Conservation (phyloP, 2,888 invertebrate genomes). For the Zootermopsis nevadensis region DNA sequence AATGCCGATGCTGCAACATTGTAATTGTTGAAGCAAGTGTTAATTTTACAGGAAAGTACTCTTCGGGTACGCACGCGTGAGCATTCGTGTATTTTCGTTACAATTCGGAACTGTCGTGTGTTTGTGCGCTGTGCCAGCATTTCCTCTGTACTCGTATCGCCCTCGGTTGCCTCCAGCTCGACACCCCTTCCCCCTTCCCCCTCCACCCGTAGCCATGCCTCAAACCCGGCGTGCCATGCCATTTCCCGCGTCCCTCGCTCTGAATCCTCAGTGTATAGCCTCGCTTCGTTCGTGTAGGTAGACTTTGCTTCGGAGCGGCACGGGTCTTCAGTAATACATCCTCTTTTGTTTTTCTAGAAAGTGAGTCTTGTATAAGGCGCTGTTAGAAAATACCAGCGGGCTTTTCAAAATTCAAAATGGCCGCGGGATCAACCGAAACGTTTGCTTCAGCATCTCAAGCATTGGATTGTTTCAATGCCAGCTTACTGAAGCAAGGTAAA, state of each 20-base stretch:
- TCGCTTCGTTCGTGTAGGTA: constrained; percentile 11
- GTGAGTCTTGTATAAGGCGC: neutral
- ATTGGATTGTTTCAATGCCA: constrained; percentile 55
- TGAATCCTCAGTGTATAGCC: constrained; percentile 15
- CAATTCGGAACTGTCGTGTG: constrained; percentile 19
- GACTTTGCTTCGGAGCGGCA: neutral
- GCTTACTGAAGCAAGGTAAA: constrained; percentile 55
- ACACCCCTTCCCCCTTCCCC: neutral
- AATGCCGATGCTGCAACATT: no score
- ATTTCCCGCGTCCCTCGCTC: constrained; percentile 25
- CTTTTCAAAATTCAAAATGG: constrained; percentile 54
- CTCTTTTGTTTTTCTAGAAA: neutral
- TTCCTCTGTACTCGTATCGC: constrained; percentile 7
- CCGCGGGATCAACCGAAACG: constrained; percentile 59
- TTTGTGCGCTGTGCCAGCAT: neutral
- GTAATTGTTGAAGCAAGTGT: no score
- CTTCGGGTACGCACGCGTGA: constrained; percentile 33
- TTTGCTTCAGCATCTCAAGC: constrained; percentile 57
- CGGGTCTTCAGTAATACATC: neutral
- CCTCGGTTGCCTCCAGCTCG: neutral
- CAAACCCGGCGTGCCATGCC: neutral
- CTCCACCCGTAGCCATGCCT: neutral
- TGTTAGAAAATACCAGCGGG: neutral
- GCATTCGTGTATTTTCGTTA: constrained; percentile 3
- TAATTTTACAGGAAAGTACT: constrained; percentile 1